These are phyloP conservation scores for Chloroceryle inda DNA, from an alignment of 2,797 vertebrate genomes.

Conservation along the genomic window DNA sequence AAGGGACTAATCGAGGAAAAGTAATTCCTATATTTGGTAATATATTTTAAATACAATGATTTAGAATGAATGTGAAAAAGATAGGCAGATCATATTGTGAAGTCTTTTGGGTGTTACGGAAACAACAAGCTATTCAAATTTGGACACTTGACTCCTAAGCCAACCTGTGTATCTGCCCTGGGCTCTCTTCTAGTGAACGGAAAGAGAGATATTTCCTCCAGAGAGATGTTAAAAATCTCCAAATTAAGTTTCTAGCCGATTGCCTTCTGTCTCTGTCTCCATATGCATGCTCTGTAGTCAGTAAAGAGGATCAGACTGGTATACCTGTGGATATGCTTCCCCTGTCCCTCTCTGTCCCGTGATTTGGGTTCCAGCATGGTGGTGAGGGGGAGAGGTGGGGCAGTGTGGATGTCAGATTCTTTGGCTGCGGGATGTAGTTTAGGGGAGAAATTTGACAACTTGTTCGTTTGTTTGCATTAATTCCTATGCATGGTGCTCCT, in stretches of 20 bases:
- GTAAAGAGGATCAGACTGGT: not conserved
- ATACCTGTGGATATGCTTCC: not conserved
- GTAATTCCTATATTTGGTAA: not conserved
- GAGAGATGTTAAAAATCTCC: not conserved
- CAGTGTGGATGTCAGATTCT: not conserved
- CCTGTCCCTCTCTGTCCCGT: not conserved
- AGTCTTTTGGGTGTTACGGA: not conserved
- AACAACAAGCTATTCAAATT: not conserved
- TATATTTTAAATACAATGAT: not conserved
- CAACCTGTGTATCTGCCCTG: not conserved
- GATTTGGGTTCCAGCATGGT: not conserved
- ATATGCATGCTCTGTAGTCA: fast-evolving
- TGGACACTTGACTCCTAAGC: not conserved
- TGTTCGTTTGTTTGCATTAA: not conserved
- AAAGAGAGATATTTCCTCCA: not conserved
- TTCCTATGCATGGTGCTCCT: not conserved
- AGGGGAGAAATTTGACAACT: not conserved
- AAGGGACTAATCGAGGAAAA: not conserved
- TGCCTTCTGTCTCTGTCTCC: not conserved
- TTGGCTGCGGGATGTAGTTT: fast-evolving
- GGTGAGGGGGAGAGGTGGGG: not conserved
- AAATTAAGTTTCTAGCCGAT: not conserved
- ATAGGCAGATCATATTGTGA: not conserved
- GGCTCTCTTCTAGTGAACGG: not conserved
- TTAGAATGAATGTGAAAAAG: not conserved